A percentile compares a stretch with the other conserved stretches of the same genome.
Conservation (phyloP, 1,140 invertebrate species). For the Steinernema feltiae region DNA sequence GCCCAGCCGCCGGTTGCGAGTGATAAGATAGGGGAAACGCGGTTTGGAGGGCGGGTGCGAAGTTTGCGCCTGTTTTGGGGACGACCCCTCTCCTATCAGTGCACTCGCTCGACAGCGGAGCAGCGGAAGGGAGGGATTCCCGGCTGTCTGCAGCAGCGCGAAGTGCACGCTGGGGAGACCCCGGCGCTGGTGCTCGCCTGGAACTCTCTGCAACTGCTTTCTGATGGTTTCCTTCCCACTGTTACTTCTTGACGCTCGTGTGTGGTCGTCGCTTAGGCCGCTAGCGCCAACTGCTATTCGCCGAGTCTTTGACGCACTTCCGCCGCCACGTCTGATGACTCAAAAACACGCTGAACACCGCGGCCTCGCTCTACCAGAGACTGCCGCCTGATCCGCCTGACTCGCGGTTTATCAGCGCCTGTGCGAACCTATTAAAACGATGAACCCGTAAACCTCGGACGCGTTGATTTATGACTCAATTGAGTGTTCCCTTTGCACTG, state of each 20-base stretch:
- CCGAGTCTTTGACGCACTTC: no score
- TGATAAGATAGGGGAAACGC: neutral
- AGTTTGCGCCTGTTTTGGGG: conserved; percentile 10
- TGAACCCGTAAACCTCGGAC: no score
- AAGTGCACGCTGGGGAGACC: neutral
- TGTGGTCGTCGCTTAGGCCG: no score
- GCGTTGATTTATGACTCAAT: neutral
- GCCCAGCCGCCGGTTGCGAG: neutral
- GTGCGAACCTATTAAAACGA: neutral
- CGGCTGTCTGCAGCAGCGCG: neutral
- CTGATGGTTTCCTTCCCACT: no score
- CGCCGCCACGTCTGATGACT: neutral
- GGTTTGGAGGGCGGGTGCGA: neutral
- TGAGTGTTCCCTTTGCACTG: neutral
- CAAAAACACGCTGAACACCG: neutral
- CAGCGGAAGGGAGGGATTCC: no score
- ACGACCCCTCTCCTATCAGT: neutral
- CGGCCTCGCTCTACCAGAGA: neutral
- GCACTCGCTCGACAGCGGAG: neutral
- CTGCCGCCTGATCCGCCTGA: neutral
- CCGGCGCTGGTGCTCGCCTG: no score
- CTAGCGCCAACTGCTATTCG: no score
- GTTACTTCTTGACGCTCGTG: no score
- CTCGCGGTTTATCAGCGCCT: neutral
- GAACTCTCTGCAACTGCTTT: neutral